A percentile compares a stretch with the other conserved stretches of the same genome.
These are phyloP conservation scores for Acropternis orthonyx DNA, from an alignment of 2,797 vertebrate genomes.

Conservation along the genomic window DNA sequence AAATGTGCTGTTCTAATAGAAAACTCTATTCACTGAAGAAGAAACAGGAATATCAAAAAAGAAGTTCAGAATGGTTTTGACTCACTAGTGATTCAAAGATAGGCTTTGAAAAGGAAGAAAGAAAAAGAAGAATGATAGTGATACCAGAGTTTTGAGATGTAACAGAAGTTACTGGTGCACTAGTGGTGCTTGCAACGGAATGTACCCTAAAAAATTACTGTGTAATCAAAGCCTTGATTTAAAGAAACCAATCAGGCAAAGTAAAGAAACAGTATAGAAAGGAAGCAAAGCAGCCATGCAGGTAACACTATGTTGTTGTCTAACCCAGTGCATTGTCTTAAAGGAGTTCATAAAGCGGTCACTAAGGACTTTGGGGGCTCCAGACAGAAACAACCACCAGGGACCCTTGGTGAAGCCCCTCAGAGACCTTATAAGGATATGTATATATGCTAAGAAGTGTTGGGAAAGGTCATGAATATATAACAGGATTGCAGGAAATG, in stretches of 20 bases:
- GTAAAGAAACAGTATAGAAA: background rate
- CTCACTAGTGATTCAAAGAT: background rate
- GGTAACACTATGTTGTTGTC: background rate
- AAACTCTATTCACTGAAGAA: background rate
- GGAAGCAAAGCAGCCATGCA: background rate
- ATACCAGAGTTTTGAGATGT: background rate
- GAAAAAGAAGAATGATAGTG: background rate
- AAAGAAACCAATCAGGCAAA: background rate
- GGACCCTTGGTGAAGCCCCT: background rate
- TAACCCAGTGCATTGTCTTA: background rate
- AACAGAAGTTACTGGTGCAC: background rate
- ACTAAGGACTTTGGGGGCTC: background rate
- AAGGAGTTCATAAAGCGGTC: background rate
- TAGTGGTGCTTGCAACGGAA: background rate
- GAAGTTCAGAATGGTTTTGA: background rate
- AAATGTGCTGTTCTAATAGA: background rate
- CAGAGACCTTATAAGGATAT: background rate
- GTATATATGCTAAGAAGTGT: background rate
- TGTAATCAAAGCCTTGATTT: background rate
- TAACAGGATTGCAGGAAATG: background rate
- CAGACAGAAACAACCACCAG: background rate
- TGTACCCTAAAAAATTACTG: background rate
- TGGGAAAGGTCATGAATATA: background rate
- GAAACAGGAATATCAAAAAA: background rate
- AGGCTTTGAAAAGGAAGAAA: background rate